Percentiles rank a stretch among this genome's conserved stretches.
Evolutionary conservation across 2,797 vertebrate species (phyloP).

Genomic region (Eidolon dupreanum): DNA sequence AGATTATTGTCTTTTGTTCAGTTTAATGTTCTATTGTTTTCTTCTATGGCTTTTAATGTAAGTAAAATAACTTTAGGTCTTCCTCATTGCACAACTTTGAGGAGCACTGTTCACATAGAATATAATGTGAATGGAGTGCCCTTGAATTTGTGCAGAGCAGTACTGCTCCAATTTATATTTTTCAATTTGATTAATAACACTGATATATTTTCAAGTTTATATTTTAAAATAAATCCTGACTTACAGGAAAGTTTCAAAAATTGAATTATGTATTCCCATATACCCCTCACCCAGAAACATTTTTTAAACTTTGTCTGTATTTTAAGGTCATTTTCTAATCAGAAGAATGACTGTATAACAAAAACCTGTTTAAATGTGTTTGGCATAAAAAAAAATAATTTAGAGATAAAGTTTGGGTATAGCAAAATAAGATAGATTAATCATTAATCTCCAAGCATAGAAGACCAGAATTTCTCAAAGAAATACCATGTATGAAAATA

Average conservation of each 20-base stretch:
- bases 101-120: neutral
- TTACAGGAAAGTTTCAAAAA: neutral
- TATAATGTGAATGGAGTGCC: neutral
- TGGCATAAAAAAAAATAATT: conserved; percentile 14
- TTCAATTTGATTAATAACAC: neutral
- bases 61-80: neutral
- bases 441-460: neutral
- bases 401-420: neutral
- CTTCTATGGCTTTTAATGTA: neutral
- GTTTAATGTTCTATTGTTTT: neutral
- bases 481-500: neutral
- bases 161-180: neutral
- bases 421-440: neutral
- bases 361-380: conserved; percentile 1
- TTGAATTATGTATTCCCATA: neutral
- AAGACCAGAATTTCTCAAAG: neutral
- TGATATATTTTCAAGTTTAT: neutral
- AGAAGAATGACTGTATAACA: neutral
- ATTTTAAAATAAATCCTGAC: neutral
- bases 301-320: neutral
- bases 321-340: neutral
- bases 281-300: neutral
- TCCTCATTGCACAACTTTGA: neutral
- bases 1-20: neutral
- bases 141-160: neutral